Evolutionary conservation across 2,113 vertebrate species (phyloP).

Genomic region (Charadrius vociferus): DNA sequence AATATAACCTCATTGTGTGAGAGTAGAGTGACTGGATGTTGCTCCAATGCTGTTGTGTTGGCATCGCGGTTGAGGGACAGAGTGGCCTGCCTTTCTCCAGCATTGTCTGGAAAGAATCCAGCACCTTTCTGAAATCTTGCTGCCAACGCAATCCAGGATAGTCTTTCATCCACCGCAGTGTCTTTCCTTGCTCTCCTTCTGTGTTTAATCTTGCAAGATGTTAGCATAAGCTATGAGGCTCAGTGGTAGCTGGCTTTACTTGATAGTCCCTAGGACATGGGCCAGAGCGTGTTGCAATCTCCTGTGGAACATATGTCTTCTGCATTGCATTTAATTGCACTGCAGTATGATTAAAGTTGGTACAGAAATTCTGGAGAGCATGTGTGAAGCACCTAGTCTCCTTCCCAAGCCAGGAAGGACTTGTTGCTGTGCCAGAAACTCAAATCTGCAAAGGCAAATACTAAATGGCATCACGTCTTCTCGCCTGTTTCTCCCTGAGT

Average conservation of each 20-base stretch:
- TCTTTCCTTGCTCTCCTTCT: neutral
- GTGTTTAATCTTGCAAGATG: neutral
- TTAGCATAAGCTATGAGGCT: neutral
- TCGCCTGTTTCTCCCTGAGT: neutral
- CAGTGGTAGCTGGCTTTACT: neutral
- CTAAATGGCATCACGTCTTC: neutral
- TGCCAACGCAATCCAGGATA: accelerated
- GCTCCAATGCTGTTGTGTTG: neutral
- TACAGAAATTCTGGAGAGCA: neutral
- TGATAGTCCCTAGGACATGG: neutral
- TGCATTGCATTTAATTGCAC: neutral
- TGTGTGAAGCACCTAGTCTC: neutral
- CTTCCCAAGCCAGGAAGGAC: neutral
- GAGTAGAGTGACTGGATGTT: neutral
- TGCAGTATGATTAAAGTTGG: neutral
- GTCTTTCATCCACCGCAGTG: neutral
- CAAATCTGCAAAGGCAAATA: neutral
- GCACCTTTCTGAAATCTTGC: neutral
- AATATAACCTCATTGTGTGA: neutral
- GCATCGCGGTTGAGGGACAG: neutral
- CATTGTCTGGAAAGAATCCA: neutral
- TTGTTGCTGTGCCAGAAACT: neutral
- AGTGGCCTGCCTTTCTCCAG: neutral
- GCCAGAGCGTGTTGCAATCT: accelerated
- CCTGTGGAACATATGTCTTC: neutral